These are phyloP conservation scores for Bungarus multicinctus DNA, from an alignment of 2,113 vertebrate genomes.

Conservation along the genomic window DNA sequence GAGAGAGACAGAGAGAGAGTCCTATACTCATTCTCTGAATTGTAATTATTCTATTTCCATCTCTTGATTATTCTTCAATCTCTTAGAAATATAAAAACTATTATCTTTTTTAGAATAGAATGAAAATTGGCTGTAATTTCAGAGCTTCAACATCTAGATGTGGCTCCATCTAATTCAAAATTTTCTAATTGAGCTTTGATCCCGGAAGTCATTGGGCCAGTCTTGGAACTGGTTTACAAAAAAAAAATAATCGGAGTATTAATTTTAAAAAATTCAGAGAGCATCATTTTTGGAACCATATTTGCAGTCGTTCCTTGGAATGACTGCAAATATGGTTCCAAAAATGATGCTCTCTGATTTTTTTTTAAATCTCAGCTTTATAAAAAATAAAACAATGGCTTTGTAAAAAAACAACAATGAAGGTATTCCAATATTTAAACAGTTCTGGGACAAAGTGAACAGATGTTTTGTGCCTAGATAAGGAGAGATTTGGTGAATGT, in stretches of 20 bases:
- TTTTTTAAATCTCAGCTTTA: too few species aligned
- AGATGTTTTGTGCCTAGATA: too few species aligned
- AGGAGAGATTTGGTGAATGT: too few species aligned
- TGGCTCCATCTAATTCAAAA: background rate
- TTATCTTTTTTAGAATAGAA: background rate
- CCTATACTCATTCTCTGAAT: background rate
- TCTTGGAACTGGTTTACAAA: background rate
- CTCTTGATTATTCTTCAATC: background rate
- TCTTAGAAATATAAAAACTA: background rate
- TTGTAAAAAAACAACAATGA: too few species aligned
- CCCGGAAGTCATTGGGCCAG: background rate
- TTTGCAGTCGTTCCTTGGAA: too few species aligned
- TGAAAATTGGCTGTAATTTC: background rate
- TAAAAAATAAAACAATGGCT: too few species aligned
- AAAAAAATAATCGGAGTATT: background rate
- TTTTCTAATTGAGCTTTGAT: background rate
- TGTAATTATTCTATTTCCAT: background rate
- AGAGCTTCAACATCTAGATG: background rate
- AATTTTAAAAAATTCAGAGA: too few species aligned
- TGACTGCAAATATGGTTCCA: too few species aligned
- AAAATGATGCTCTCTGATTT: too few species aligned
- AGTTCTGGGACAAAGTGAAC: too few species aligned
- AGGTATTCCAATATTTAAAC: too few species aligned
- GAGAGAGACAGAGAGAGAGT: background rate
- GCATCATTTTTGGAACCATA: too few species aligned